Evolutionary conservation across 2,888 invertebrate genomes (phyloP), one percentile per base, ranked within the genome.

Genomic region (Camptogramma bilineatum): DNA sequence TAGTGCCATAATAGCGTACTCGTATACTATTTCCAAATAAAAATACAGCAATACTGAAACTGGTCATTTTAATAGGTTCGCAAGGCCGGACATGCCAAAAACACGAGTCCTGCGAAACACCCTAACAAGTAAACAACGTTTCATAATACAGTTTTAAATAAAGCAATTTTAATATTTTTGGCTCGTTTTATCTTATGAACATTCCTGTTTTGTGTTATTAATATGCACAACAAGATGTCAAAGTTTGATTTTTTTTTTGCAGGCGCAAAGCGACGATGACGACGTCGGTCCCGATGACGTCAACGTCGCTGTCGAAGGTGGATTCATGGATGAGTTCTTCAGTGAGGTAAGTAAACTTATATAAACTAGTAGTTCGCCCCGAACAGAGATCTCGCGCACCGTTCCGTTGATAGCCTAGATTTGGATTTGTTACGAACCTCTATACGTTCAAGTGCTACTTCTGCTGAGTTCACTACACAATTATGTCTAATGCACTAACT

Each of bases 291-390:
- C 97, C 76, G 98, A 98, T 93, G 98, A 98, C 90, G 98, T 98
- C 92, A 97, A 98, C 91, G 98, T 99, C 94, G 97, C 96, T 89
- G 97, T 98, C 85, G 98, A 98, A 91, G 97, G 96, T 77, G 98
- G 98, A 84, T 99, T 98, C 94, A 99, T 99, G 99, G 99, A 99
- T 91, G 99, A 99, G 91, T 99, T 99, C 95, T 99, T 99, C 94
- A 98, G 98, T 93, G 99, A 99, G 96, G 98, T 98, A 88, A 94
- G 28, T 28, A 18, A 7, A 13, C 17, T 42, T 4, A 5, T 18
- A 53, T 0, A 24, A 47, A 46, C 51, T 28, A 46, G 18, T 19
- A 47, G 13, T 18, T 18, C 8, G 31, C 55, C 8, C 28, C 8
- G 8, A 5, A 3, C 4, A n/a, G n/a, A n/a, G n/a, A n/a, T n/a